Evolutionary conservation across 2,113 vertebrate genomes (phyloP).

Genomic region (Fregetta grallaria): DNA sequence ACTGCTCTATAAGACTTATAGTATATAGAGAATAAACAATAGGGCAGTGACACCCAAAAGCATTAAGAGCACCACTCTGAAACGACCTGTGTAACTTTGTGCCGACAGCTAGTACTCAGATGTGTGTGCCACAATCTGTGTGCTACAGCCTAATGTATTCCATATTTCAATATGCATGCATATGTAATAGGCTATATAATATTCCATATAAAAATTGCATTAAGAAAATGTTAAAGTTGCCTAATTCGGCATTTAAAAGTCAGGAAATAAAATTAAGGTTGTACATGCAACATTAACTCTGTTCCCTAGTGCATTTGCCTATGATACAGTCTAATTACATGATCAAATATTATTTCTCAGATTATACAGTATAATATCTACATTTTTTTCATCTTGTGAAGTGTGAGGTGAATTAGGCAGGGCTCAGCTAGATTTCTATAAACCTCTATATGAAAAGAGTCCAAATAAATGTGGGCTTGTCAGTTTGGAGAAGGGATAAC

Average conservation of each 20-base stretch:
- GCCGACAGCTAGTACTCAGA: background rate
- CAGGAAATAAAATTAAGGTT: conserved; percentile 69
- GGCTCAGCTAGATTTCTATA: background rate
- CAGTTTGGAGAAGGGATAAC: background rate
- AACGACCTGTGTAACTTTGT: background rate
- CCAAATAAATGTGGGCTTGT: background rate
- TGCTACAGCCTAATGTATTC: conserved; percentile 50
- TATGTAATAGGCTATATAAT: conserved; percentile 62
- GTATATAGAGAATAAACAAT: background rate
- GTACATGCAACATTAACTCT: conserved; percentile 68
- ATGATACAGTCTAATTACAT: conserved; percentile 65
- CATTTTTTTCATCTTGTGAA: conserved; percentile 21
- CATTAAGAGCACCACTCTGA: background rate
- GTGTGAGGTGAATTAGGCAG: conserved; percentile 19
- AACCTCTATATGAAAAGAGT: background rate
- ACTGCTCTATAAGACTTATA: background rate
- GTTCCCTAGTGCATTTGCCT: conserved; percentile 61
- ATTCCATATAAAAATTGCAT: conserved; percentile 63
- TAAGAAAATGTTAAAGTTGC: conserved; percentile 68
- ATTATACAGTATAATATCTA: conserved; percentile 62
- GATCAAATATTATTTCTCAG: conserved; percentile 69
- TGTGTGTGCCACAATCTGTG: background rate
- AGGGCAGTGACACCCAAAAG: background rate
- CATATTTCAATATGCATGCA: conserved; percentile 60
- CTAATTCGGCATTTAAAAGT: conserved; percentile 68